A percentile compares a stretch with the other conserved stretches of the same genome.
Evolutionary conservation across 2,888 invertebrate species (phyloP).

Genomic region (Ceriagrion tenellum): DNA sequence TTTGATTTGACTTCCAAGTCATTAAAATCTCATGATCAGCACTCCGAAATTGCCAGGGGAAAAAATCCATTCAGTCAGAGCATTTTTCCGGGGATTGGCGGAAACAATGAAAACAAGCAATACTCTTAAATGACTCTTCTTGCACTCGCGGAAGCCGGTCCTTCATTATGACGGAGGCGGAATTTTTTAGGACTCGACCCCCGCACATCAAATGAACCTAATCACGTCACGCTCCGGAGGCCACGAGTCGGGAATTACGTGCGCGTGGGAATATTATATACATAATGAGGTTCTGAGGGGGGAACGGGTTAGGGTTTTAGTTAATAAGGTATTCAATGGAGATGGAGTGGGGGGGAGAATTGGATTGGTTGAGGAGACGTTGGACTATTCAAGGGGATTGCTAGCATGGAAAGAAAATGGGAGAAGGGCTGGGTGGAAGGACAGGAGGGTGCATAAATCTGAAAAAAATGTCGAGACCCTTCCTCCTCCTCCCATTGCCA

Average conservation of each 20-base stretch:
- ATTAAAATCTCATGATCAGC: background rate
- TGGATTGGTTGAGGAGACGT: background rate
- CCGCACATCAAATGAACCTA: background rate
- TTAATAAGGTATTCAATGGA: slow-evolving; percentile 29
- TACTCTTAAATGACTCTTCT: background rate
- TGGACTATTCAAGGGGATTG: background rate
- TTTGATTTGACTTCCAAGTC: no score
- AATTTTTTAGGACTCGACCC: background rate
- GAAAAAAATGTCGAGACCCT: background rate
- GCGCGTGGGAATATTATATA: background rate
- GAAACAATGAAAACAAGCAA: background rate
- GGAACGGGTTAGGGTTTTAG: background rate
- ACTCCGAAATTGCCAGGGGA: background rate
- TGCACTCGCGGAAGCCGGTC: background rate
- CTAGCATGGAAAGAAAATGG: background rate
- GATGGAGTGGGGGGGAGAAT: no score
- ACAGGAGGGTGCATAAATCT: slow-evolving; percentile 3
- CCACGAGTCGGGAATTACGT: background rate
- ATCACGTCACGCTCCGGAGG: slow-evolving; percentile 3
- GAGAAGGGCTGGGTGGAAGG: background rate
- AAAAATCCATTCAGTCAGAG: background rate
- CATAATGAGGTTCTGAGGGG: background rate
- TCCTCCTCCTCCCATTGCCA: background rate
- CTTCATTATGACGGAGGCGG: background rate
- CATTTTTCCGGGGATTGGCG: background rate